Conservation (phyloP, 2,888 invertebrate genomes). For the Trachelus stipa region DNA sequence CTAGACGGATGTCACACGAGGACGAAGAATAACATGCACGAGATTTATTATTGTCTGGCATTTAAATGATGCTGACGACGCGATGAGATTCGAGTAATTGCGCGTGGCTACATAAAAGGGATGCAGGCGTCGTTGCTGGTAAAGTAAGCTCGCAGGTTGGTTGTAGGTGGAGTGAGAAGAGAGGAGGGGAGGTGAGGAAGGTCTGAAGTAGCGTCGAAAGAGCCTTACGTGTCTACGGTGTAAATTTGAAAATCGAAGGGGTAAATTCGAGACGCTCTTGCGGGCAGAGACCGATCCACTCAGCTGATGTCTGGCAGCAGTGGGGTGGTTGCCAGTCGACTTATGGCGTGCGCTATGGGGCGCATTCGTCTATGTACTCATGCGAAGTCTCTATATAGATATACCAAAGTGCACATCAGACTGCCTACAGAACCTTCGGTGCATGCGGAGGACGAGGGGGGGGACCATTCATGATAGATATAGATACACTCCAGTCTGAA, state of each 20-base stretch:
- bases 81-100: background rate
- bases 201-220: constrained; percentile 7
- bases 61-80: background rate
- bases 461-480: background rate
- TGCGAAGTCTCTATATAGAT: background rate
- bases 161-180: constrained; percentile 4
- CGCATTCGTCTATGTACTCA: background rate
- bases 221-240: constrained; percentile 6
- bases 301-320: constrained; percentile 41
- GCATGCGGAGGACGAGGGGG: background rate
- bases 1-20: background rate
- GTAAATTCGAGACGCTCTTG: constrained; percentile 6
- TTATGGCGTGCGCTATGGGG: constrained; percentile 27
- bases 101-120: background rate
- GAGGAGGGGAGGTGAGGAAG: constrained; percentile 3
- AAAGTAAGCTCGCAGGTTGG: background rate
- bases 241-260: constrained; percentile 5
- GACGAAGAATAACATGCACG: background rate
- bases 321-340: constrained; percentile 26
- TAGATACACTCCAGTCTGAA: background rate
- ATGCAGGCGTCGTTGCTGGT: background rate
- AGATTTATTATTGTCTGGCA: background rate
- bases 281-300: constrained; percentile 30
- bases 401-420: background rate
- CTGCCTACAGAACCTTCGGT: background rate